These are phyloP conservation scores for Pipa parva DNA, from an alignment of 2,113 vertebrate genomes.

Conservation along the genomic window DNA sequence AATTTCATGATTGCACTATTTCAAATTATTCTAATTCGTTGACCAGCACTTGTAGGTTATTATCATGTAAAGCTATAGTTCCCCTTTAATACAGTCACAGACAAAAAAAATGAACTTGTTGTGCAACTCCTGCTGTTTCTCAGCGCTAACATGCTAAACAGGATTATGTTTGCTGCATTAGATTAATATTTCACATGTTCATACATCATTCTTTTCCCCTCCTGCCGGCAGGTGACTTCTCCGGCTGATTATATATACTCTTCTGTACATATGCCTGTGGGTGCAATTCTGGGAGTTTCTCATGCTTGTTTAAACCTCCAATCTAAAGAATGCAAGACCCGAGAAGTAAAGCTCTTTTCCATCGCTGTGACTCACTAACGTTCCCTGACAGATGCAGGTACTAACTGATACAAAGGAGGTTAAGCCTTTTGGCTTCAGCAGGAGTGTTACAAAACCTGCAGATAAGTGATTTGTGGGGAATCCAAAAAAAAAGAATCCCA, in stretches of 20 bases:
- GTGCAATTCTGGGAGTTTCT: conserved; percentile 22
- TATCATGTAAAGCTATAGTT: too few relatives aligned
- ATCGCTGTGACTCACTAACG: conserved; percentile 1
- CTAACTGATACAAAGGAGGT: conserved; percentile 31
- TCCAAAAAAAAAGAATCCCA: not conserved
- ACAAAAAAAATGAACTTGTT: too few relatives aligned
- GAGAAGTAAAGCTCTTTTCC: not conserved
- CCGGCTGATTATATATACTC: conserved; percentile 12
- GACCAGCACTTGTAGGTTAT: not conserved
- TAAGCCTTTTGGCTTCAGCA: conserved; percentile 4
- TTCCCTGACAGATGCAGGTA: conserved; percentile 32
- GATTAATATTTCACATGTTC: conserved; percentile 2
- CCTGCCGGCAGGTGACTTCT: not conserved
- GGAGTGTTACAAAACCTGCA: conserved; percentile 8
- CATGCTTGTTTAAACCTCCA: not conserved
- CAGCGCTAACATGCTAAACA: not conserved
- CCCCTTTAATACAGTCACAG: too few relatives aligned
- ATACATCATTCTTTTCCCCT: not conserved
- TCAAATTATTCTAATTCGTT: too few relatives aligned
- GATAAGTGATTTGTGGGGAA: not conserved
- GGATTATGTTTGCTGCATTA: not conserved
- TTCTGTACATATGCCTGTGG: not conserved
- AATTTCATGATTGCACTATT: too few relatives aligned
- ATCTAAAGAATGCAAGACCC: conserved; percentile 15
- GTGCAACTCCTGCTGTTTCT: too few relatives aligned